These are phyloP conservation scores for Lateolabrax maculatus DNA, from an alignment of 2,797 vertebrate genomes.

Conservation along the genomic window DNA sequence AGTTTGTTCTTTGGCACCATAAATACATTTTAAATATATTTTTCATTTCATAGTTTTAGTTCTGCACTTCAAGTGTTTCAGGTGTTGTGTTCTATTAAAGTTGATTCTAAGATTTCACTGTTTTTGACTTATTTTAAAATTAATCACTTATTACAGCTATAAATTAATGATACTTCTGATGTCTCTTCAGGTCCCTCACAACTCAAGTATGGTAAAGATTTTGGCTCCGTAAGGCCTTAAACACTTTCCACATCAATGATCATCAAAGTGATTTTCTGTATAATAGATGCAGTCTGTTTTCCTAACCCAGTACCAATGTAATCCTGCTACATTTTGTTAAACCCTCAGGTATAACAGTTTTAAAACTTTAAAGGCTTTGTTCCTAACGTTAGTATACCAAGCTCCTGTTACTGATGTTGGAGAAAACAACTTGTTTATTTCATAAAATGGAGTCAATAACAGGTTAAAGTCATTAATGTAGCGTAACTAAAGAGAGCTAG, in stretches of 20 bases:
- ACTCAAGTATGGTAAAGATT: neutral
- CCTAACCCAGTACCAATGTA: too few relatives aligned
- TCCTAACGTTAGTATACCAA: neutral
- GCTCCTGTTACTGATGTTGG: neutral
- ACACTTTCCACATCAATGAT: too few relatives aligned
- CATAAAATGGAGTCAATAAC: neutral
- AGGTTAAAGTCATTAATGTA: neutral
- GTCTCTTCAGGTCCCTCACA: neutral
- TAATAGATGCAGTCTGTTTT: neutral
- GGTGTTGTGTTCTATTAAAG: conserved; percentile 24
- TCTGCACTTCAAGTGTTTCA: neutral
- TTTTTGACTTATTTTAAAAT: neutral
- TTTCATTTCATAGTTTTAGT: conserved; percentile 9
- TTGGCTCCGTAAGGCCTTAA: neutral
- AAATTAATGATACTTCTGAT: neutral
- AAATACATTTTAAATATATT: neutral
- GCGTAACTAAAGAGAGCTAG: neutral
- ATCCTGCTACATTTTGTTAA: neutral
- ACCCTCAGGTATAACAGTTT: neutral
- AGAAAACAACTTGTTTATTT: neutral
- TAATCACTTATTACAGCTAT: neutral
- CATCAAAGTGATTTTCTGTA: neutral
- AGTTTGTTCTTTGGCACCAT: neutral
- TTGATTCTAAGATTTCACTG: neutral
- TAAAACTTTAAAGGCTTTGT: neutral